Conservation (phyloP, 2,797 vertebrate genomes). For the Danio kyathit region DNA sequence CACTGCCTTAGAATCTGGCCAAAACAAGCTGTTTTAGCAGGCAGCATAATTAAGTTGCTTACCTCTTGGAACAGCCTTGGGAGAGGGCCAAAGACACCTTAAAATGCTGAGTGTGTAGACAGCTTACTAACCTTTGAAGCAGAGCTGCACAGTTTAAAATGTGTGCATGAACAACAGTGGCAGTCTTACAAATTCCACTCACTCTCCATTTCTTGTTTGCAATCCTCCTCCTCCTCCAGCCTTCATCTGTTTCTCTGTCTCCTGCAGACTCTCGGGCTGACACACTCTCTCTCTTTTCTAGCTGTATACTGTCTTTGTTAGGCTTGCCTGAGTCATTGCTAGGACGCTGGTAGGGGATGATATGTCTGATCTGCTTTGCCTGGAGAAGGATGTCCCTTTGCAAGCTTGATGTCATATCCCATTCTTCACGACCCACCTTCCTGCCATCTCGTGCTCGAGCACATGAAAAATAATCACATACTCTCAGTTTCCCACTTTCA, state of each 20-base stretch:
- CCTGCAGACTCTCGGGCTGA: background rate
- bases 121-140: background rate
- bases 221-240: background rate
- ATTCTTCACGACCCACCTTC: constrained; percentile 45
- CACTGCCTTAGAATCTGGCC: background rate
- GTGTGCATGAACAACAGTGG: background rate
- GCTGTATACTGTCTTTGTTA: constrained; percentile 33
- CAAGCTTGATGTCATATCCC: constrained; percentile 35
- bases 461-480: constrained; percentile 42
- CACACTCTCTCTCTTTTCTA: background rate
- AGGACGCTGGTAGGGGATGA: constrained; percentile 44
- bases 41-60: constrained; percentile 3
- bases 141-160: constrained; percentile 1
- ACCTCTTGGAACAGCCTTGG: constrained; percentile 7
- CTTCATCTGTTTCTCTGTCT: constrained; percentile 8
- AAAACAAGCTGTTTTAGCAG: background rate
- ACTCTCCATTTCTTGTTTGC: constrained; percentile 6
- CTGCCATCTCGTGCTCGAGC: constrained; percentile 45
- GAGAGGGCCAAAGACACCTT: background rate
- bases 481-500: constrained; percentile 17
- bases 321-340: constrained; percentile 37
- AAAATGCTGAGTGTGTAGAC: constrained; percentile 8
- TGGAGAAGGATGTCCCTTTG: constrained; percentile 64
- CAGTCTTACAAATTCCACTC: background rate
- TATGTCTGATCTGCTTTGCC: constrained; percentile 63